These are phyloP conservation scores for Clarias laeviceps DNA, from an alignment of 2,797 vertebrate species.

Conservation along the genomic window DNA sequence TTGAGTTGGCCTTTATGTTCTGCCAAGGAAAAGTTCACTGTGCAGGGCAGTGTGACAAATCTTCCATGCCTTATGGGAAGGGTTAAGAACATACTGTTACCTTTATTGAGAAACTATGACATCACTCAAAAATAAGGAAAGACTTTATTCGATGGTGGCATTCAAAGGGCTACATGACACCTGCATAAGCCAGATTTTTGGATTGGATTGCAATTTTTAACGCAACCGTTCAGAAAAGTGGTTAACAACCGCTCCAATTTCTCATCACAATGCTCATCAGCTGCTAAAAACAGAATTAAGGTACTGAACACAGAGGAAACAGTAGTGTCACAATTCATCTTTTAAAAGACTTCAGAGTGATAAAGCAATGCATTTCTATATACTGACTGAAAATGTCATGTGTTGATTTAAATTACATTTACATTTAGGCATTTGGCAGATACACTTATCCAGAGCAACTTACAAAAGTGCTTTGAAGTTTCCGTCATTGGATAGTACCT, in stretches of 20 bases:
- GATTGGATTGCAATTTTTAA: no score
- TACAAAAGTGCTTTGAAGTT: no score
- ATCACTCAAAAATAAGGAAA: slow-evolving; percentile 20
- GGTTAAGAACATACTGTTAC: slow-evolving; percentile 6
- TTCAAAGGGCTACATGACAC: background rate
- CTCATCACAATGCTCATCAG: background rate
- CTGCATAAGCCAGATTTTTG: background rate
- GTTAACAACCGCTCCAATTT: background rate
- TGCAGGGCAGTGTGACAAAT: background rate
- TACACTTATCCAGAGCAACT: no score
- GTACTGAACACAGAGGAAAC: background rate
- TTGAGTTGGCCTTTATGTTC: background rate
- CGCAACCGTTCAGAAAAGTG: no score
- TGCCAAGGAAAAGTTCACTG: background rate
- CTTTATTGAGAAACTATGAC: slow-evolving; percentile 36
- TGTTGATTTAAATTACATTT: background rate
- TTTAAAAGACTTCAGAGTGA: background rate
- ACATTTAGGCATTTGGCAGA: no score
- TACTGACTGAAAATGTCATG: background rate
- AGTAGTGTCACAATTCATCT: background rate
- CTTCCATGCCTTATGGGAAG: slow-evolving; percentile 6
- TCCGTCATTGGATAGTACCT: no score
- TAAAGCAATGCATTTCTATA: background rate
- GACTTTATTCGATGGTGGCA: background rate
- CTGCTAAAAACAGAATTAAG: background rate